Evolutionary conservation across 2,888 invertebrate species (phyloP).

Genomic region (Diarsia dahlii): DNA sequence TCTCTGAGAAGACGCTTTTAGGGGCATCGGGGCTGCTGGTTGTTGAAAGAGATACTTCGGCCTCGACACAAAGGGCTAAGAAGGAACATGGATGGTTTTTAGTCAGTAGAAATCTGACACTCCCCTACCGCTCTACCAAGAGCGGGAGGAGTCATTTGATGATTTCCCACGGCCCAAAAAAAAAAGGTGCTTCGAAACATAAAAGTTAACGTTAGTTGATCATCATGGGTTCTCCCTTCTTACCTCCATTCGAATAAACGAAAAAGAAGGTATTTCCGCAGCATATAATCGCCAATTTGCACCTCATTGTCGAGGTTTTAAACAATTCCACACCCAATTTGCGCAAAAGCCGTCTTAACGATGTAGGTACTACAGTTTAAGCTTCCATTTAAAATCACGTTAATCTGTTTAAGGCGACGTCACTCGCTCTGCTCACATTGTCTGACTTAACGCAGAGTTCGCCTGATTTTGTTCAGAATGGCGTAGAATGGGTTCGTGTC

Average conservation of each 20-base stretch:
- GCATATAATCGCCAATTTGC: slow-evolving; percentile 16
- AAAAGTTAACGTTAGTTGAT: neutral
- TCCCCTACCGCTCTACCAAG: too few relatives aligned
- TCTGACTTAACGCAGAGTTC: slow-evolving; percentile 40
- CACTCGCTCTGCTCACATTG: slow-evolving; percentile 33
- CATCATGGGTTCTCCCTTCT: neutral
- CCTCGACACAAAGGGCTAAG: too few relatives aligned
- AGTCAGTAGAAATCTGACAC: too few relatives aligned
- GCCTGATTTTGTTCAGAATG: slow-evolving; percentile 51
- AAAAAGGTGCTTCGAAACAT: neutral
- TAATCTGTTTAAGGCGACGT: slow-evolving; percentile 38
- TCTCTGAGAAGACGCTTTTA: neutral
- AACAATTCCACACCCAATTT: slow-evolving; percentile 7
- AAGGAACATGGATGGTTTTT: too few relatives aligned
- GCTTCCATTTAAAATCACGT: slow-evolving; percentile 30
- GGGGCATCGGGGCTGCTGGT: too few relatives aligned
- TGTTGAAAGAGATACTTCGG: too few relatives aligned
- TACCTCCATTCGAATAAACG: neutral
- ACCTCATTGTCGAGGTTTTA: slow-evolving; percentile 21
- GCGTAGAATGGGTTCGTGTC: slow-evolving; percentile 42
- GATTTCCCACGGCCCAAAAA: too few relatives aligned
- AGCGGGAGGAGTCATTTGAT: too few relatives aligned
- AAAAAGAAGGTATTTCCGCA: neutral
- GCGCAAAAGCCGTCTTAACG: slow-evolving; percentile 16
- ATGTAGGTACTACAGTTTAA: slow-evolving; percentile 16